Evolutionary conservation across 2,113 vertebrate genomes (phyloP).

Genomic region (Anarrhichthys ocellatus): DNA sequence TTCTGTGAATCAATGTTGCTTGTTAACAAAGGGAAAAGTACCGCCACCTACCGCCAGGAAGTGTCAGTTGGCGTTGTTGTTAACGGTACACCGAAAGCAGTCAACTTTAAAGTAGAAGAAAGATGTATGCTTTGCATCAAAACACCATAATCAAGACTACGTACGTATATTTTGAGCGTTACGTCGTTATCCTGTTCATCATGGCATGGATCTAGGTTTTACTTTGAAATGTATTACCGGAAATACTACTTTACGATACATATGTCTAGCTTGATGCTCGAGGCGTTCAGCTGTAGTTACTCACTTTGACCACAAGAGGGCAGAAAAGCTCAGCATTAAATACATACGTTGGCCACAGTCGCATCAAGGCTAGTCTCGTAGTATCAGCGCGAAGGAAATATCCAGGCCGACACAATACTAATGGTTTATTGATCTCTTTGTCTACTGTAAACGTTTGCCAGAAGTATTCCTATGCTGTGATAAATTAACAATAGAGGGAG

Average conservation of each 20-base stretch:
- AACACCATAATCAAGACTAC: not conserved
- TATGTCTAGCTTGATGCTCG: not conserved
- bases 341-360: not conserved
- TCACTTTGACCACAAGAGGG: not conserved
- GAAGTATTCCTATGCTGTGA: not conserved
- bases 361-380: not conserved
- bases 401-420: too few relatives aligned
- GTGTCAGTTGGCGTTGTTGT: too few relatives aligned
- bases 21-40: not conserved
- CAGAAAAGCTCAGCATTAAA: too few relatives aligned
- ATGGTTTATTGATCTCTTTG: not conserved
- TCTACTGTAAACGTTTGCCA: not conserved
- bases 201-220: not conserved
- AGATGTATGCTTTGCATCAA: not conserved
- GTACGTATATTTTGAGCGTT: not conserved
- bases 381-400: not conserved
- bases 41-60: conserved; percentile 28
- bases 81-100: not conserved
- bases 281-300: not conserved
- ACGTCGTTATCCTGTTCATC: not conserved
- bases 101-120: too few relatives aligned
- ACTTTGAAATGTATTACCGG: not conserved
- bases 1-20: not conserved
- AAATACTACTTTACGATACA: not conserved
- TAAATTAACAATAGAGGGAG: not conserved